Evolutionary conservation across 2,888 invertebrate genomes (phyloP).

Genomic region (Parochlus steinenii): DNA sequence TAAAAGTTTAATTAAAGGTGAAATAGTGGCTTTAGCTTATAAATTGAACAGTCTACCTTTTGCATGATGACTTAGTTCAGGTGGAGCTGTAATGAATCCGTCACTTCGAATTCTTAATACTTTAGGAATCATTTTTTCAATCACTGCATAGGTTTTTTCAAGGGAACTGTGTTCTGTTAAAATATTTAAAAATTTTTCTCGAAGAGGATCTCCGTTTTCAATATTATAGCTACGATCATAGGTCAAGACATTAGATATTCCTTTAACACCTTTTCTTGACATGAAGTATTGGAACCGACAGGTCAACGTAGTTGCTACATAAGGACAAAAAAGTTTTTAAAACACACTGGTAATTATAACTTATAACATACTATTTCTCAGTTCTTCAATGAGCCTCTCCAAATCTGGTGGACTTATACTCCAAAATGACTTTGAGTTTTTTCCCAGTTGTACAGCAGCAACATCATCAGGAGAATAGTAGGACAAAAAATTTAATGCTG

Average conservation of each 20-base stretch:
- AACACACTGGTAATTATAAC: background rate
- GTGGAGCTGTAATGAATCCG: conserved; percentile 3
- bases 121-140: conserved; percentile 3
- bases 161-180: no score
- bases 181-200: no score
- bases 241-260: no score
- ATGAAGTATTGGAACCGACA: no score
- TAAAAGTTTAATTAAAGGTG: no score
- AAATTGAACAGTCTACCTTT: no score
- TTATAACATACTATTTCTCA: background rate
- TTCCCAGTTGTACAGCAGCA: conserved; percentile 36
- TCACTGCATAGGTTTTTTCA: background rate
- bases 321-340: no score
- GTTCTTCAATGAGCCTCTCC: conserved; percentile 24
- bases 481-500: conserved; percentile 39
- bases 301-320: no score
- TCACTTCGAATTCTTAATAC: background rate
- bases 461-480: conserved; percentile 42
- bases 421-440: conserved; percentile 45
- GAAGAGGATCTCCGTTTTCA: no score
- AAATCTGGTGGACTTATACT: conserved; percentile 48
- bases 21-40: background rate
- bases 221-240: no score
- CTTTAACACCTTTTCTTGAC: no score
- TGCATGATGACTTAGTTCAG: no score